Conservation (phyloP, 2,113 vertebrate species). For the Antechinus stuartii region DNA sequence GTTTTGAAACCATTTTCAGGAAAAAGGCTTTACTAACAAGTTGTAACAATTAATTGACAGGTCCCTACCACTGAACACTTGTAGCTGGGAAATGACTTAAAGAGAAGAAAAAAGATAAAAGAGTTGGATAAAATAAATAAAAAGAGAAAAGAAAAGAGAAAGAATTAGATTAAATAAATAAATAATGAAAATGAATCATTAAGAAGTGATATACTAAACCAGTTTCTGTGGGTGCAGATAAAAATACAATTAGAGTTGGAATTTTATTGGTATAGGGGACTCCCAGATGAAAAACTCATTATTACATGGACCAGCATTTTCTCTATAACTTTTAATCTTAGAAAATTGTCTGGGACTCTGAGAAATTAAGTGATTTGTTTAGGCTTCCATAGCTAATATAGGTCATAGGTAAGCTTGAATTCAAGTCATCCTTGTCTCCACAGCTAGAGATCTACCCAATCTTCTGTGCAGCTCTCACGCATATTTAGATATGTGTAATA, state of each 20-base stretch:
- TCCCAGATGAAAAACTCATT: neutral
- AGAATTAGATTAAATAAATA: too few relatives aligned
- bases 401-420: neutral
- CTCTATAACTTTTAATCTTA: neutral
- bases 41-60: neutral
- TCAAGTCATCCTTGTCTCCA: neutral
- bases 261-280: neutral
- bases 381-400: neutral
- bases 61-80: neutral
- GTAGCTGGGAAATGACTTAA: constrained; percentile 5
- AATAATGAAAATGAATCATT: too few relatives aligned
- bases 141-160: too few relatives aligned
- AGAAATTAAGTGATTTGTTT: neutral
- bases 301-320: neutral
- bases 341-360: neutral
- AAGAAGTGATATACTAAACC: neutral
- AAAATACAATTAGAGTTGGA: neutral
- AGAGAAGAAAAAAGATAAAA: constrained; percentile 5
- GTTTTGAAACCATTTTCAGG: constrained; percentile 43
- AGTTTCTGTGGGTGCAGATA: neutral
- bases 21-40: constrained; percentile 6
- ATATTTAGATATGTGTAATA: neutral
- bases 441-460: neutral
- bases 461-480: neutral
- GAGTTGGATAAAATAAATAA: too few relatives aligned